Base-by-base conservation (phyloP, 2,113 vertebrate genomes). In the Coptodon bakossiorum region DNA sequence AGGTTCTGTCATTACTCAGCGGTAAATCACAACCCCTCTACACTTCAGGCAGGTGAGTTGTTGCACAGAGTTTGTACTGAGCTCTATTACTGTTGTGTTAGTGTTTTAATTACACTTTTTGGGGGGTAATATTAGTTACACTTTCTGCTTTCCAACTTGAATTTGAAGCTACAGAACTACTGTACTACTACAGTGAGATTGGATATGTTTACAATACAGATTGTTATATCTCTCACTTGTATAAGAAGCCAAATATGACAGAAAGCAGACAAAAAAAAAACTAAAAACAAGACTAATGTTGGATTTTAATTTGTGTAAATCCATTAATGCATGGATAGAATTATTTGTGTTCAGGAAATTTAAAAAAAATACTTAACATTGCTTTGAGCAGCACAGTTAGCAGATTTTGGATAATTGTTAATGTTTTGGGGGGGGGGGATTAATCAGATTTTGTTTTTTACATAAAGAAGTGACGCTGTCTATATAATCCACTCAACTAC, bases 381-480 rank as follows among this genome's bases (percentile, higher is more conserved):
- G 13, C 24, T 27, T 54, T 54, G 52, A 57, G 56, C 13, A 14
- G 7, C 24, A 57, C 24, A 27, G 24, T n/a, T n/a, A 54, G 53
- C 54, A 57, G 54, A 57, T 57, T 57, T 57, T 27, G 24, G 12
- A 57, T 57, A 57, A 57, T 29, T 57, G 12, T 29, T 57, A 29
- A 57, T 29, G 12, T n/a, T 52, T 52, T 16, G 14, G 43, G 38
- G 0, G 0, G 1, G 10, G 12, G n/a, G n/a, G n/a, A n/a, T 57
- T 13, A 5, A 29, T 57, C 12, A 14, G 56, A 57, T 57, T 29
- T 57, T 27, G 24, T 14, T 29, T 14, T 57, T 29, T 57, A 57
- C 24, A 57, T 57, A 29, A 57, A 7, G 24, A 29, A 27, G 54
- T 57, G 24, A 57, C 24, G 2, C 22, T 27, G 16, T 27, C 56